Conservation (phyloP, 2,797 vertebrate species). For the Poeciliopsis gracilis region DNA sequence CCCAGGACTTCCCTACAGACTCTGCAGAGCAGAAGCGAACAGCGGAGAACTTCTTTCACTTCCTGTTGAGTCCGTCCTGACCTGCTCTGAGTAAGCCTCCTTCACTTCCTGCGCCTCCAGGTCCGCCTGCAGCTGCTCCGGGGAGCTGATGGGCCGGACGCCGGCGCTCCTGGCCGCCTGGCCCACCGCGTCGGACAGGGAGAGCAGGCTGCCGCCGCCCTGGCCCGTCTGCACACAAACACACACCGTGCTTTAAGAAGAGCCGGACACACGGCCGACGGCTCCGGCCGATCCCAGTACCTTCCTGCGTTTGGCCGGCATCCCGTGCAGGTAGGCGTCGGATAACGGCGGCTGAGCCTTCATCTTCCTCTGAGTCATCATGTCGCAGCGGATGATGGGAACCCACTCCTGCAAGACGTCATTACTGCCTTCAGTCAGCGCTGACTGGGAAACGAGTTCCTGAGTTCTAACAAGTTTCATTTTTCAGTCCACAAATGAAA, state of each 20-base stretch:
- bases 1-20: no score
- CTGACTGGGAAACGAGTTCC: no score
- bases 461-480: no score
- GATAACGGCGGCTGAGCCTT: constrained; percentile 91
- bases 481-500: no score
- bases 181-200: constrained; percentile 89
- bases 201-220: constrained; percentile 86
- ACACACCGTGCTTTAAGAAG: background rate
- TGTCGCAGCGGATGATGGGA: constrained; percentile 91
- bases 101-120: constrained; percentile 86
- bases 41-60: background rate
- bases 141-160: constrained; percentile 84
- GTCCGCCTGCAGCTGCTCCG: constrained; percentile 86
- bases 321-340: constrained; percentile 91
- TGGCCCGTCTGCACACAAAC: constrained; percentile 85
- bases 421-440: background rate
- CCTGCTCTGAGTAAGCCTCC: constrained; percentile 86
- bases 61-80: constrained; percentile 13
- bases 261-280: background rate
- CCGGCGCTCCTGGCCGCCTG: constrained; percentile 88
- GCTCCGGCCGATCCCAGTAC: constrained; percentile 61
- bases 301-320: constrained; percentile 95
- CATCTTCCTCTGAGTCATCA: constrained; percentile 91
- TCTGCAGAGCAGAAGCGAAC: background rate
- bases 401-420: constrained; percentile 86